phyloP scores from a whole-genome alignment of 1,140 invertebrate genomes.

The Helicoverpa armigera region DNA sequence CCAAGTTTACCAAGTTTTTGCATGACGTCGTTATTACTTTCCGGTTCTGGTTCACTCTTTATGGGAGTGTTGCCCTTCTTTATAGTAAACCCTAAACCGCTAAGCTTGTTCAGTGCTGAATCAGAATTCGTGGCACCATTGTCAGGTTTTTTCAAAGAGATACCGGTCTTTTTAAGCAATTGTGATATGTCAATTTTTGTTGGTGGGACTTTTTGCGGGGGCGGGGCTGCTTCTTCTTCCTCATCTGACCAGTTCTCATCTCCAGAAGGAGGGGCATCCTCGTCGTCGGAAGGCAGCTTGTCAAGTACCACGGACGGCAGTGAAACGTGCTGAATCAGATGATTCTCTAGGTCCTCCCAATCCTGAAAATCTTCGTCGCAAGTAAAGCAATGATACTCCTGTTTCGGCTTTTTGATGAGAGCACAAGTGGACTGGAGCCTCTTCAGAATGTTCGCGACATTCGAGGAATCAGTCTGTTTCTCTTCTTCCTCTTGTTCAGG shows the following conservation, averaged over 20 bases:
- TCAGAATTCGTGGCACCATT: slow-evolving; percentile 62
- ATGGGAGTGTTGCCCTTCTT: slow-evolving; percentile 75
- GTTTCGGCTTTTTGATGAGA: slow-evolving; percentile 75
- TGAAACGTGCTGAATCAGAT: slow-evolving; percentile 78
- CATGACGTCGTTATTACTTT: slow-evolving; percentile 67
- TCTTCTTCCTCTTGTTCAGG: slow-evolving; percentile 57
- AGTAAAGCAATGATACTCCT: slow-evolving; percentile 74
- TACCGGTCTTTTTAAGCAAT: slow-evolving; percentile 74
- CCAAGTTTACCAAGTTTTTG: slow-evolving; percentile 77
- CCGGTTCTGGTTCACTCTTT: slow-evolving; percentile 70
- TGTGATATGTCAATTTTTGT: slow-evolving; percentile 81
- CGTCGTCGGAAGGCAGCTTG: slow-evolving; percentile 81
- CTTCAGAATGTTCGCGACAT: slow-evolving; percentile 73
- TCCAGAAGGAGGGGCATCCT: slow-evolving; percentile 69
- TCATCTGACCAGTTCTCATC: slow-evolving; percentile 83
- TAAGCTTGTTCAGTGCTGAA: slow-evolving; percentile 76
- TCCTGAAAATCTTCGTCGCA: slow-evolving; percentile 72
- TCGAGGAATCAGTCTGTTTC: slow-evolving; percentile 55
- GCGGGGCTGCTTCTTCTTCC: slow-evolving; percentile 62
- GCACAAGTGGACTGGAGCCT: slow-evolving; percentile 74
- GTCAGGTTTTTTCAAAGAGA: slow-evolving; percentile 74
- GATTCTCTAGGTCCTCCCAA: slow-evolving; percentile 76
- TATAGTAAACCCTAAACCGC: slow-evolving; percentile 80
- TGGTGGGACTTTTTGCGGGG: slow-evolving; percentile 62
- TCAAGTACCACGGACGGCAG: slow-evolving; percentile 72